Percentiles rank a stretch among this genome's conserved stretches.
Conservation (phyloP, 1,140 invertebrate species). For the Drosophila funebris region DNA sequence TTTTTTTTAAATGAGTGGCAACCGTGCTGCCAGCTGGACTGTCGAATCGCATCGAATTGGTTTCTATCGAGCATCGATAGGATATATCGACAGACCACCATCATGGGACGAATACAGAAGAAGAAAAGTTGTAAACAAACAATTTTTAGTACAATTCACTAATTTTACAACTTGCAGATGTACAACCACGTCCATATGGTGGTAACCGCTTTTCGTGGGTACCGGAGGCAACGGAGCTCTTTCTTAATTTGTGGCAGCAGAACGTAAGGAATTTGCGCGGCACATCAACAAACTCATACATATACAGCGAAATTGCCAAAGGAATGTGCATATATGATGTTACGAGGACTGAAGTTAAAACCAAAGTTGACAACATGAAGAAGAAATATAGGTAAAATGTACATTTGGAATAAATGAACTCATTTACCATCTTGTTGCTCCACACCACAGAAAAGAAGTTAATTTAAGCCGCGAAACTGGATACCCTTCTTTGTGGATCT, state of each 20-base stretch:
- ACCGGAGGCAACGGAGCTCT: slow-evolving; percentile 11
- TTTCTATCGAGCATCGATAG: no score
- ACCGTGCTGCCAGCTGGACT: no score
- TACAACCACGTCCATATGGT: not conserved
- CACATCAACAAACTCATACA: not conserved
- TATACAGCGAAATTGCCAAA: slow-evolving; percentile 40
- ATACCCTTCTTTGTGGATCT: slow-evolving; percentile 16
- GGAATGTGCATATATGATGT: slow-evolving; percentile 27
- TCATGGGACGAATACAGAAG: not conserved
- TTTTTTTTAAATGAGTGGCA: no score
- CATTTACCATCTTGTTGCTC: not conserved
- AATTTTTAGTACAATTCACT: not conserved
- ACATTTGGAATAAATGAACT: no score
- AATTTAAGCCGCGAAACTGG: not conserved
- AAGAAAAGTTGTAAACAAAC: slow-evolving; percentile 9
- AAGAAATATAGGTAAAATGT: slow-evolving; percentile 42
- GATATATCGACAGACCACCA: no score
- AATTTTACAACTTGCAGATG: not conserved
- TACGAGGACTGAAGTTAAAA: slow-evolving; percentile 37
- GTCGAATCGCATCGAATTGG: no score
- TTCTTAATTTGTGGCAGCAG: slow-evolving; percentile 37
- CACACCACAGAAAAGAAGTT: slow-evolving; percentile 21
- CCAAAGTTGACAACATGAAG: slow-evolving; percentile 46
- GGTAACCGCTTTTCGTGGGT: slow-evolving; percentile 25
- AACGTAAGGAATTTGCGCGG: slow-evolving; percentile 14